These are phyloP conservation scores for Tryphoninae sp. DNA, from an alignment of 2,888 invertebrate genomes.

Conservation along the genomic window DNA sequence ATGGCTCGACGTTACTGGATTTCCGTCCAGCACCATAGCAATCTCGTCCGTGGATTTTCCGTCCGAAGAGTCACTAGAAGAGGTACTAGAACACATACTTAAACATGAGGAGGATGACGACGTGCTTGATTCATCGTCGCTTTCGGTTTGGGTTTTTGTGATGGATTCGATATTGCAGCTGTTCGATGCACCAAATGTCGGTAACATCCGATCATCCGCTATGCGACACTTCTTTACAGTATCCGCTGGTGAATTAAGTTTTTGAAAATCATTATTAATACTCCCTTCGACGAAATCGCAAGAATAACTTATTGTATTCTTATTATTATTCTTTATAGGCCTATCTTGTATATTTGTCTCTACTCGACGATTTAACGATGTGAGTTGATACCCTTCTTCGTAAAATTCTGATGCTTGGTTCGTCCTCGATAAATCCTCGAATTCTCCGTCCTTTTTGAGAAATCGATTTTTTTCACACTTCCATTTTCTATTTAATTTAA, in stretches of 20 bases:
- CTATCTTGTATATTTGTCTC: neutral
- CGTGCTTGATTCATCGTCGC: neutral
- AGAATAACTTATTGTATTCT: neutral
- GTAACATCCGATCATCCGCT: neutral
- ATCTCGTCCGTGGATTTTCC: neutral
- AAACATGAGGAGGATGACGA: slow-evolving; percentile 8
- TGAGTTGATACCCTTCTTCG: neutral
- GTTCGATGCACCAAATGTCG: slow-evolving; percentile 27
- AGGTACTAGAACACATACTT: slow-evolving; percentile 3
- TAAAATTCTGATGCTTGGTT: neutral
- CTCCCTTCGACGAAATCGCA: neutral
- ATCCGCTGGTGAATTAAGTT: slow-evolving; percentile 7
- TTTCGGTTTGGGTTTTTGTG: neutral
- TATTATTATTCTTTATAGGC: neutral
- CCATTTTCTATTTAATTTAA: slow-evolving; percentile 42
- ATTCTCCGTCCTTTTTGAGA: neutral
- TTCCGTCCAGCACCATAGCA: neutral
- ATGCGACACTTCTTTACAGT: neutral
- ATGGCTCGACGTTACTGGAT: neutral
- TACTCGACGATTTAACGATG: neutral
- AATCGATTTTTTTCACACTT: neutral
- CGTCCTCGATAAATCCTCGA: neutral
- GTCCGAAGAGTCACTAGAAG: neutral
- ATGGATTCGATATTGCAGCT: neutral
- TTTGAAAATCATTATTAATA: slow-evolving; percentile 20